phyloP scores from a whole-genome alignment of 2,888 invertebrate species.

The Hirtodrosophila alboralis region DNA sequence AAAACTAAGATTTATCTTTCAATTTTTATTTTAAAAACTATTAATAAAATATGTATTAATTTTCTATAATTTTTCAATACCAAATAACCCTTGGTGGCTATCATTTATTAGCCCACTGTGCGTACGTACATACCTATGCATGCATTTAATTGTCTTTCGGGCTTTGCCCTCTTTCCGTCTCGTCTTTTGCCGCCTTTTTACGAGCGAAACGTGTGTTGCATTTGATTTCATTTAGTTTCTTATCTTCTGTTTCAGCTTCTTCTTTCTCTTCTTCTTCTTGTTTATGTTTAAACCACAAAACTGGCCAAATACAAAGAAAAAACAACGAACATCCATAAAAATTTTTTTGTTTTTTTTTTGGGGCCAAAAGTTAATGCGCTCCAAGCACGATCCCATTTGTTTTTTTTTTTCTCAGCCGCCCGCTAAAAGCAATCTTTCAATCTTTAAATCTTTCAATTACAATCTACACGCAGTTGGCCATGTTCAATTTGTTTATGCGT shows the following conservation, averaged over 20 bases:
- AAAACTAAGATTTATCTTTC: no score
- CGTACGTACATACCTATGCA: no score
- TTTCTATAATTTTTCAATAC: no score
- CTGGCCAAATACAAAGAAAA: slow-evolving; percentile 40
- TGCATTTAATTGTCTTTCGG: slow-evolving; percentile 20
- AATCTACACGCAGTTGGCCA: slow-evolving; percentile 46
- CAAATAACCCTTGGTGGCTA: no score
- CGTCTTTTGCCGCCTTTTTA: slow-evolving; percentile 57
- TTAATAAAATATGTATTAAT: no score
- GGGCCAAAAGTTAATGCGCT: slow-evolving; percentile 71
- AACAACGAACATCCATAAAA: no score
- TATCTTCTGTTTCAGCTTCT: no score
- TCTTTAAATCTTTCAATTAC: slow-evolving; percentile 65
- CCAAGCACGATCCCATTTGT: slow-evolving; percentile 56
- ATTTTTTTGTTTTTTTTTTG: slow-evolving; percentile 39
- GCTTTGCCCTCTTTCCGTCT: slow-evolving; percentile 33
- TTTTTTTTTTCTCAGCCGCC: not conserved
- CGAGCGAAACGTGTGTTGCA: slow-evolving; percentile 69
- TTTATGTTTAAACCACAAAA: slow-evolving; percentile 60
- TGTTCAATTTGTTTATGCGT: slow-evolving; percentile 1
- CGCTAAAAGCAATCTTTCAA: slow-evolving; percentile 44
- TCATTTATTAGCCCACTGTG: no score
- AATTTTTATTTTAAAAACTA: no score
- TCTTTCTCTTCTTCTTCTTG: slow-evolving; percentile 7
- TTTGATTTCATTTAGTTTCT: slow-evolving; percentile 77